These are phyloP conservation scores for Aurelia coerulea DNA, from an alignment of 30 jellyfish, hydroid and myxozoan species.

Conservation along the genomic window DNA sequence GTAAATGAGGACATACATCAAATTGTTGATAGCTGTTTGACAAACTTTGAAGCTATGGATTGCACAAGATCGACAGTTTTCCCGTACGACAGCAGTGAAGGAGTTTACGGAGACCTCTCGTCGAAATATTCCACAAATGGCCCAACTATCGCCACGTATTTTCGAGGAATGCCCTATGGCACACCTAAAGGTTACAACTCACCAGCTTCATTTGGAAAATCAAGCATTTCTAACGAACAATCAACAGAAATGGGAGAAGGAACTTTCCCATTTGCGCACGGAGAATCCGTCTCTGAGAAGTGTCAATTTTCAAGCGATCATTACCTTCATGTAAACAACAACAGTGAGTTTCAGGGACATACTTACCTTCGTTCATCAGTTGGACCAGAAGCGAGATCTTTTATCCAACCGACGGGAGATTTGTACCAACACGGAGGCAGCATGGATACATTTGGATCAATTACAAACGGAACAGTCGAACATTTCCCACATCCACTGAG, in stretches of 20 bases:
- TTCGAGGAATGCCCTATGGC: slow-evolving; percentile 46
- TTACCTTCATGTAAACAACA: slow-evolving; percentile 34
- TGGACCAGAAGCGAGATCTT: slow-evolving; percentile 34
- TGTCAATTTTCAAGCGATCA: slow-evolving; percentile 65
- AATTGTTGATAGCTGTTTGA: no score
- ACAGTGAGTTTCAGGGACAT: slow-evolving; percentile 45
- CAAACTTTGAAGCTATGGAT: slow-evolving; percentile 34
- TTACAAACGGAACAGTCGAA: slow-evolving; percentile 42
- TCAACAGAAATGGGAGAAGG: slow-evolving; percentile 30
- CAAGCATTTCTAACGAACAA: slow-evolving; percentile 15
- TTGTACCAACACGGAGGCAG: slow-evolving; percentile 33
- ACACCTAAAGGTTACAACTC: slow-evolving; percentile 32
- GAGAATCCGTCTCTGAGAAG: slow-evolving; percentile 48
- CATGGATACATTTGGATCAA: slow-evolving; percentile 63
- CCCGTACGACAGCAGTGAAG: slow-evolving; percentile 61
- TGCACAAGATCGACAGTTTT: slow-evolving; percentile 62
- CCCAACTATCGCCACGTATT: slow-evolving; percentile 16
- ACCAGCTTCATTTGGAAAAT: slow-evolving; percentile 23
- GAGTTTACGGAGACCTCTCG: slow-evolving; percentile 43
- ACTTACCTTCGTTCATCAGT: slow-evolving; percentile 45
- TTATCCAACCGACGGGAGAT: slow-evolving; percentile 45
- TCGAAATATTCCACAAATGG: slow-evolving; percentile 33
- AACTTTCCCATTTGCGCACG: slow-evolving; percentile 41
- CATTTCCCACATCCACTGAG: slow-evolving; percentile 65
- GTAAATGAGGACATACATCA: no score